Conservation (phyloP, 2,113 vertebrate species). For the Sterrhoptilus dennistouni region DNA sequence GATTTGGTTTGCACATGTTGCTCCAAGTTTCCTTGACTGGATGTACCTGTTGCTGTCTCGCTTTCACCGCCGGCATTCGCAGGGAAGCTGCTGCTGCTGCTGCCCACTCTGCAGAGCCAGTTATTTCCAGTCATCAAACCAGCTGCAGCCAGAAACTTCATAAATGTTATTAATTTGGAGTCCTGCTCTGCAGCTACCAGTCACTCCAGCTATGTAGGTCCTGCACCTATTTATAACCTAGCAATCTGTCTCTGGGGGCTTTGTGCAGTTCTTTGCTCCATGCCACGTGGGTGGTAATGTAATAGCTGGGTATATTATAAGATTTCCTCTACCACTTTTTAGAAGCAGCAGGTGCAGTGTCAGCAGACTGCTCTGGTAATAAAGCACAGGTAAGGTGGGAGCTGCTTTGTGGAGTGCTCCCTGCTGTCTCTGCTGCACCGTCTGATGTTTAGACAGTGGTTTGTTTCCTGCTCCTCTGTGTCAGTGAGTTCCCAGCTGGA, state of each 20-base stretch:
- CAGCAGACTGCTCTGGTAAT: constrained; percentile 19
- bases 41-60: not conserved
- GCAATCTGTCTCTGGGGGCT: constrained; percentile 59
- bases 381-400: constrained; percentile 37
- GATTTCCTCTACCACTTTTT: constrained; percentile 51
- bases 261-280: constrained; percentile 40
- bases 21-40: not conserved
- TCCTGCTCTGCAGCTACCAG: constrained; percentile 28
- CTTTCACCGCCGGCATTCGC: not conserved
- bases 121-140: constrained; percentile 2
- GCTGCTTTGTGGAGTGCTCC: not conserved
- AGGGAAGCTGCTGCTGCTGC: not conserved
- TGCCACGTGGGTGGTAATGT: constrained; percentile 59
- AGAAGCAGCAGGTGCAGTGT: constrained; percentile 52
- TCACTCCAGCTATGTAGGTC: constrained; percentile 56
- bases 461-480: not conserved
- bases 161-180: constrained; percentile 63
- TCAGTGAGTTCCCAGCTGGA: not conserved
- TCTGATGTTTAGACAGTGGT: not conserved
- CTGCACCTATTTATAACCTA: constrained; percentile 65
- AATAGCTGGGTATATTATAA: constrained; percentile 58
- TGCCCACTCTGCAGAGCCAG: not conserved
- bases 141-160: constrained; percentile 46
- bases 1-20: not conserved
- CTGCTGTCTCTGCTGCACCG: not conserved